These are phyloP conservation scores for Amphiprion clarkii DNA, from an alignment of 2,797 vertebrate species.

Conservation along the genomic window DNA sequence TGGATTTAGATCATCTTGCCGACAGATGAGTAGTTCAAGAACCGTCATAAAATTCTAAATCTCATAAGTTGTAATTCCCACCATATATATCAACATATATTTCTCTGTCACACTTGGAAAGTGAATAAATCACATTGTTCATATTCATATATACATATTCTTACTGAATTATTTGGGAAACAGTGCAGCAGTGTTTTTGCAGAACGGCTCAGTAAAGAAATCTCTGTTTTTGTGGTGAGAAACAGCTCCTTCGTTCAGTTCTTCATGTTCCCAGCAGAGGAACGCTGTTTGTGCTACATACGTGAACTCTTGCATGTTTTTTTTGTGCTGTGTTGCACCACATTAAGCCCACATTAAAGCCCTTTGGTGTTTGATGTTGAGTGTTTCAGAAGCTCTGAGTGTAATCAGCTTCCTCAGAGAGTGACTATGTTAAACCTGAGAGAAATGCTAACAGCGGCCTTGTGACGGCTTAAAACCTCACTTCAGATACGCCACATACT, in stretches of 20 bases:
- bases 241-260: not conserved
- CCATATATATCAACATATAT: not conserved
- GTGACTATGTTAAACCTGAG: slow-evolving; percentile 24
- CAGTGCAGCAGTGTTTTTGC: too few species aligned
- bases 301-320: not conserved
- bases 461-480: slow-evolving; percentile 38
- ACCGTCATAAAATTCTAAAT: too few species aligned
- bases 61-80: too few species aligned
- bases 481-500: slow-evolving; percentile 17
- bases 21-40: too few species aligned
- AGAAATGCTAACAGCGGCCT: slow-evolving; percentile 33
- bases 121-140: too few species aligned
- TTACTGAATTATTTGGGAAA: not conserved
- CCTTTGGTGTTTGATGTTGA: slow-evolving; percentile 60
- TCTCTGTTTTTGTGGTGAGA: too few species aligned
- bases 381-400: slow-evolving; percentile 33
- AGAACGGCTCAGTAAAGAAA: too few species aligned
- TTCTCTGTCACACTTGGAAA: too few species aligned
- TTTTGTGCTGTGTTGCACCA: slow-evolving; percentile 48
- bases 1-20: too few species aligned
- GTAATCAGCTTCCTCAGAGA: slow-evolving; percentile 63
- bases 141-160: not conserved
- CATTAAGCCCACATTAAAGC: slow-evolving; percentile 50
- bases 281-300: not conserved
- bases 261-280: slow-evolving; percentile 5